phyloP scores from a whole-genome alignment of 2,113 vertebrate species.

The Hoplias malabaricus region DNA sequence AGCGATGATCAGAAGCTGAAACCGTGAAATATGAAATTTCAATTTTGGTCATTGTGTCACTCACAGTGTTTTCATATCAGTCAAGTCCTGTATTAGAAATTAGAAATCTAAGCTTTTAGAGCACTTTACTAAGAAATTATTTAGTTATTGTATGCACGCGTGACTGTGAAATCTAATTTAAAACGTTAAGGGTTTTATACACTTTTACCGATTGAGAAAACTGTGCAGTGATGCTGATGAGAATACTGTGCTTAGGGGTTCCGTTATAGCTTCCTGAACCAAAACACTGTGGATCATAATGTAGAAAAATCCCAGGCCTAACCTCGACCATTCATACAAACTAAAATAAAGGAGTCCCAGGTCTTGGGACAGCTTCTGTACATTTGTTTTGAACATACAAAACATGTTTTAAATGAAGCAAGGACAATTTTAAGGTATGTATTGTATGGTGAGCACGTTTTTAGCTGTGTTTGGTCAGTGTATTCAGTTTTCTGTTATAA shows the following conservation, averaged over 20 bases:
- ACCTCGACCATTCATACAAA: neutral
- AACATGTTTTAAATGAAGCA: neutral
- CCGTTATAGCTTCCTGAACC: neutral
- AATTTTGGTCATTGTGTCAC: too few species aligned
- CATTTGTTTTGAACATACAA: neutral
- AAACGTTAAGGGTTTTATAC: neutral
- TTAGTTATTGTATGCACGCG: neutral
- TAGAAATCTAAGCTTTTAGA: neutral
- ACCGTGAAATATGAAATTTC: too few species aligned
- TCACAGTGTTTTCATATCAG: too few species aligned
- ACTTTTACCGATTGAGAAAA: neutral
- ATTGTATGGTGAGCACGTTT: too few species aligned
- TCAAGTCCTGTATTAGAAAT: too few species aligned
- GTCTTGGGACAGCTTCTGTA: neutral
- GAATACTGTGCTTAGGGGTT: neutral
- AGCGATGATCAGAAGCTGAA: too few species aligned
- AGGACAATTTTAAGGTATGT: neutral
- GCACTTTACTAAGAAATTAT: neutral
- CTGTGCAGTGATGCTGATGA: neutral
- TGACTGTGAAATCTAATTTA: neutral
- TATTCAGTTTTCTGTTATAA: neutral
- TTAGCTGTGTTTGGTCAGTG: neutral
- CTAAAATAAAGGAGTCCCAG: neutral
- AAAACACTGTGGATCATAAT: slow-evolving; percentile 31
- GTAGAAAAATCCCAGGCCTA: neutral